phyloP scores from a whole-genome alignment of 2,113 vertebrate species.

The Carassius carassius region DNA sequence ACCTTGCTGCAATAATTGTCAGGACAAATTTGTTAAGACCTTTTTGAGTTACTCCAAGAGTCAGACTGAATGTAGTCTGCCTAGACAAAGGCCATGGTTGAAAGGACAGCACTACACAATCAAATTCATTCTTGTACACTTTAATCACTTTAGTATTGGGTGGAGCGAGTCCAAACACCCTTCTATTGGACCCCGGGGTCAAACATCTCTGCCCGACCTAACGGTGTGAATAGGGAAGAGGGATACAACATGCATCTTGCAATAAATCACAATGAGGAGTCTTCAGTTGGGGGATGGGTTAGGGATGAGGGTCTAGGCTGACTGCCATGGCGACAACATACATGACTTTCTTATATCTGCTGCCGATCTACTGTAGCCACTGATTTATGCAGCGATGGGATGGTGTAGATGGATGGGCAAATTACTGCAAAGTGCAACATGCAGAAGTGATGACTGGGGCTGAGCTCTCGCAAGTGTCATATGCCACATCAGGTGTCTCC shows the following conservation, averaged over 20 bases:
- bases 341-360: constrained; percentile 77
- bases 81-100: constrained; percentile 50
- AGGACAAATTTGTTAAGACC: constrained; percentile 55
- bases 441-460: constrained; percentile 63
- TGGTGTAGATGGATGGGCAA: constrained; percentile 68
- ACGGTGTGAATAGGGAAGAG: background rate
- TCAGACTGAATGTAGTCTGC: constrained; percentile 18
- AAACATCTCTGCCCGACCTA: constrained; percentile 11
- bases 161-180: background rate
- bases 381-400: constrained; percentile 79
- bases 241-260: background rate
- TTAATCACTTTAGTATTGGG: constrained; percentile 46
- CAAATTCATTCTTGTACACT: constrained; percentile 42
- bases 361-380: constrained; percentile 49
- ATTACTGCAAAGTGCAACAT: constrained; percentile 78
- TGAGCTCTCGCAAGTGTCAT: constrained; percentile 22
- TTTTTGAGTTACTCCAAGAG: constrained; percentile 22
- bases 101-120: constrained; percentile 31
- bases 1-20: constrained; percentile 63
- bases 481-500: constrained; percentile 48
- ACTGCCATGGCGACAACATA: constrained; percentile 83
- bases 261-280: constrained; percentile 28
- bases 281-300: constrained; percentile 1
- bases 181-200: constrained; percentile 10
- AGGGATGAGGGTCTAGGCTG: constrained; percentile 62